These are phyloP conservation scores for Crotalus viridis DNA, from an alignment of 2,113 vertebrate genomes.

Conservation along the genomic window DNA sequence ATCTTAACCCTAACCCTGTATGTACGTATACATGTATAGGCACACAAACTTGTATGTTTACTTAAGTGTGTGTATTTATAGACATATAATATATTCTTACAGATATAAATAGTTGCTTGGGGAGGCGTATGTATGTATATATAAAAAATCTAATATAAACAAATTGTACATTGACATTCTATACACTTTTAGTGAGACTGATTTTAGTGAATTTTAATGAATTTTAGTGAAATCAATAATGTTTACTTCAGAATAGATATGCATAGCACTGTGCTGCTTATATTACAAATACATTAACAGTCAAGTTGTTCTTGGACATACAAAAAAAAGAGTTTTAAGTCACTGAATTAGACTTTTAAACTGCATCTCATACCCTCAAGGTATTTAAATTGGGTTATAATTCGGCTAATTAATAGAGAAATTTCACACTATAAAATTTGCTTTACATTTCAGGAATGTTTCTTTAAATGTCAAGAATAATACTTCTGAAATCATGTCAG, in stretches of 20 bases:
- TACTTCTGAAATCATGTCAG: conserved; percentile 57
- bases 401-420: conserved; percentile 53
- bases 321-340: conserved; percentile 48
- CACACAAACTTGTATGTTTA: conserved; percentile 17
- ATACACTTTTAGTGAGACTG: background rate
- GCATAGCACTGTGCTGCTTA: background rate
- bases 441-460: conserved; percentile 44
- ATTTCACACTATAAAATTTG: conserved; percentile 41
- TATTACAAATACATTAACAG: conserved; percentile 56
- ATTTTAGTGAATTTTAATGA: background rate
- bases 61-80: background rate
- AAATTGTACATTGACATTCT: background rate
- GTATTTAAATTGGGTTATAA: conserved; percentile 58
- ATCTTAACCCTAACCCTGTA: conserved; percentile 59
- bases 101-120: background rate
- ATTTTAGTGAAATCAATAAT: background rate
- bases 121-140: conserved; percentile 52
- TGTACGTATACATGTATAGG: background rate
- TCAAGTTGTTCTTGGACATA: conserved; percentile 59
- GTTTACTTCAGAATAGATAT: background rate
- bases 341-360: conserved; percentile 54
- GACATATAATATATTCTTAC: background rate
- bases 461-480: conserved; percentile 50
- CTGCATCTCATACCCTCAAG: conserved; percentile 35
- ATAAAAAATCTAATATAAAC: conserved; percentile 51